These are phyloP conservation scores for Andrena cerasifolii DNA, from an alignment of 1,140 invertebrate genomes.

Conservation along the genomic window DNA sequence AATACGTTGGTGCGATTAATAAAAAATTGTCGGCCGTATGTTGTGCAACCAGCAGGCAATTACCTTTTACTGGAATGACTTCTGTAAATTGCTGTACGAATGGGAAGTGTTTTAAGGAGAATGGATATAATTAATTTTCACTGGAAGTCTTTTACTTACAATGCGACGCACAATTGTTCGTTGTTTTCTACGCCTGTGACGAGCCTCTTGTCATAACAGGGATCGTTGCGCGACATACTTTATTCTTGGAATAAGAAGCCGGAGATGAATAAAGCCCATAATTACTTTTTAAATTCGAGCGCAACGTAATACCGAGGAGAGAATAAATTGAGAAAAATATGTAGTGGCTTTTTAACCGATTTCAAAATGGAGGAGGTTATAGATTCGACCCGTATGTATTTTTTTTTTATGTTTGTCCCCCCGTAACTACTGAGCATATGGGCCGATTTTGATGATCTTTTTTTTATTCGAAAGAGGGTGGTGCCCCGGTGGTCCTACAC, in stretches of 20 bases:
- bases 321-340: background rate
- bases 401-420: too few relatives aligned
- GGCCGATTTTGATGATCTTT: too few relatives aligned
- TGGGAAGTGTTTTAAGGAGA: background rate
- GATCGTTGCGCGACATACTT: conserved; percentile 27
- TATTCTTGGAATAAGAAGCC: conserved; percentile 63
- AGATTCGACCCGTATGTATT: too few relatives aligned
- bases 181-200: conserved; percentile 47
- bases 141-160: conserved; percentile 21
- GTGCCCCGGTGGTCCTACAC: too few relatives aligned
- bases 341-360: too few relatives aligned
- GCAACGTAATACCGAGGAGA: conserved; percentile 1
- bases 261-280: conserved; percentile 49
- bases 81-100: too few relatives aligned
- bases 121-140: background rate
- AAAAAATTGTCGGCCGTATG: background rate
- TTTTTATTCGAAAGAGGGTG: too few relatives aligned
- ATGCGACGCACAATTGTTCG: conserved; percentile 23
- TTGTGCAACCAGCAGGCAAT: background rate
- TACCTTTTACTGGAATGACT: too few relatives aligned
- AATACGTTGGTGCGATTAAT: background rate
- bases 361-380: too few relatives aligned
- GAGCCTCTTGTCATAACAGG: conserved; percentile 36
- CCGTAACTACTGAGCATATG: too few relatives aligned
- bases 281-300: conserved; percentile 53